Evolutionary conservation across 2,113 vertebrate species (phyloP), one percentile per base, ranked within the genome.

Genomic region (Chelonoidis abingdonii): DNA sequence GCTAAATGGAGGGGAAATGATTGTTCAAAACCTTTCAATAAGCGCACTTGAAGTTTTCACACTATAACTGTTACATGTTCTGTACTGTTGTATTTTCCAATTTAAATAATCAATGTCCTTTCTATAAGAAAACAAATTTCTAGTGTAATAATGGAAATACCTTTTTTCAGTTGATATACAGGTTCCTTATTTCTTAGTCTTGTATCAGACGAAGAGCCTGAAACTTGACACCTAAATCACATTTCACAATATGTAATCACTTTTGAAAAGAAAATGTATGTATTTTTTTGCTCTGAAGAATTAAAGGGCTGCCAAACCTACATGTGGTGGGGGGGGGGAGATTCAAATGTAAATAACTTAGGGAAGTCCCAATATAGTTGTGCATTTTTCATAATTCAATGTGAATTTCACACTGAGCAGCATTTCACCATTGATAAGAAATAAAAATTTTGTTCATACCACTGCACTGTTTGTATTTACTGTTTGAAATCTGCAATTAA

Each of bases 371-470:
- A 94, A 95, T 93, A 22, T 72, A 97, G 97, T 93, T 98, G 97
- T 98, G 95, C 97, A 98, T 97, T 95, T 0, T 98, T 97, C 97
- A 98, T 97, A 98, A 97, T 97, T 97, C 88, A 97, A 96, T 98
- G 97, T 98, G 97, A 97, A 94, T 96, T 98, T 98, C 96, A 98
- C 97, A 98, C 91, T 98, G 92, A 98, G 94, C 84, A 96, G 96
- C 96, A 97, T 98, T 97, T 97, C 97, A 98, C 95, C 97, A 97
- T 88, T 96, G 97, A 98, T 98, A 98, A 97, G 95, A 97, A 98
- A 98, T 98, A 97, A 98, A 98, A 57, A 95, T 95, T 98, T 98
- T 98, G 93, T 98, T 98, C 96, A 93, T 98, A 98, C 92, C 90
- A 96, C 82, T 97, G 96, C 53, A 94, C 93, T 97, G 96, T 93